A percentile compares a stretch with the other conserved stretches of the same genome.
Evolutionary conservation across 2,113 vertebrate genomes (phyloP).

Genomic region (Himantopus leucocephalus): DNA sequence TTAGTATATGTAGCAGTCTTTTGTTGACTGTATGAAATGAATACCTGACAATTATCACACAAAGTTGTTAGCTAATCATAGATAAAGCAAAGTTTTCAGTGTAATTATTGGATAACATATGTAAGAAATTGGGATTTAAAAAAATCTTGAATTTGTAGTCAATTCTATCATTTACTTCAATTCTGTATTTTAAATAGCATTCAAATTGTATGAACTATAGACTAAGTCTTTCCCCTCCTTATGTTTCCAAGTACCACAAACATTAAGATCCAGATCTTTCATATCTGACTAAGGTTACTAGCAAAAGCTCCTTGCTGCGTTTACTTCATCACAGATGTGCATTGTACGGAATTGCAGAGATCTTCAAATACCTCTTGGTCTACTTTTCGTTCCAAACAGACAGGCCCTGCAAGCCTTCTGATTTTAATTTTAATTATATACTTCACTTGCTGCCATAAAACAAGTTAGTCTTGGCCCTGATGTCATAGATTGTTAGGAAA

Average conservation of each 20-base stretch:
- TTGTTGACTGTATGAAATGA: background rate
- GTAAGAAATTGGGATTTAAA: background rate
- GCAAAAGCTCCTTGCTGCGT: background rate
- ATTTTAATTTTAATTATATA: constrained; percentile 38
- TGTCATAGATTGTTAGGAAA: constrained; percentile 9
- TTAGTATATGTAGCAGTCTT: background rate
- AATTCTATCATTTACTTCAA: background rate
- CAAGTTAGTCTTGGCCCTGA: constrained; percentile 14
- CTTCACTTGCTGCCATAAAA: constrained; percentile 22
- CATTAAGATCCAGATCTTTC: background rate
- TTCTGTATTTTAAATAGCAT: background rate
- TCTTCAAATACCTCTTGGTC: constrained; percentile 12
- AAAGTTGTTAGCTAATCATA: background rate
- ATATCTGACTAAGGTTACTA: background rate
- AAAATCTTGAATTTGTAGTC: background rate
- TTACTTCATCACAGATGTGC: constrained; percentile 24
- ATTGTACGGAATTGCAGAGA: background rate
- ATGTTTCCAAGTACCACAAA: background rate
- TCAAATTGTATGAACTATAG: background rate
- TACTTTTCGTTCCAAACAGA: constrained; percentile 23
- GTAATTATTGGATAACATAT: background rate
- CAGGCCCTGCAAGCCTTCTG: background rate
- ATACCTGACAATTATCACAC: background rate
- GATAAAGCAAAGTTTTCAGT: background rate
- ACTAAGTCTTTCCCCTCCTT: background rate